Evolutionary conservation across 2,888 invertebrate species (phyloP), one percentile per base, ranked within the genome.

Genomic region (Drosophila yooni): DNA sequence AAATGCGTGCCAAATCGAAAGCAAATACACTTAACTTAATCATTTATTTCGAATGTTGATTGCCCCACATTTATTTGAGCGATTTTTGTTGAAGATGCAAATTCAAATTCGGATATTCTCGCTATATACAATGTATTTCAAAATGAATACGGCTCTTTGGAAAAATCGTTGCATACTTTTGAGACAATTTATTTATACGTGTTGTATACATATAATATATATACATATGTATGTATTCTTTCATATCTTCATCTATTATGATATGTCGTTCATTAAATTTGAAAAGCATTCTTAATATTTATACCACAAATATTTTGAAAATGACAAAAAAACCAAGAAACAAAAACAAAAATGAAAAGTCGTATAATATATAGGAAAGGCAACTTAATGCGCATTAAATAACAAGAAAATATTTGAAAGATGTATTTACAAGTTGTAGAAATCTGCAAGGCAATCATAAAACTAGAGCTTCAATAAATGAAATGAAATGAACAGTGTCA

Each of bases 361-460:
- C 81, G 56, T 64, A 70, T 79, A 84, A 66, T 66, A 70, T 34
- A 70, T 34, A 61, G 46, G 50, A 34, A 58, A 51, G 36, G 48
- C 31, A 75, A 57, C 60, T 33, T 34, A 76, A 63, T 57, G 59
- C 51, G 46, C 64, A 64, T 67, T 77, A 72, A 66, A 63, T 66
- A 76, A 61, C 65, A 63, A 60, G 38, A 38, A 77, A 74, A 61
- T 73, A 85, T 67, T 76, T 74, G 70, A 81, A 89, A 43, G 83
- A 76, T 75, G 81, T 83, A 90, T 90, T 89, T 77, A 87, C 88
- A 88, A 89, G 87, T 86, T 86, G 87, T 91, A 91, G 91, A 92
- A 79, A 91, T 91, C 92, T 93, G 92, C 92, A 93, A 91, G 92
- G 92, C 92, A 92, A 92, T 92, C 92, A 92, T 93, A 92, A 83